Base-by-base conservation (phyloP, 2,888 invertebrate species). In the Blera fallax region DNA sequence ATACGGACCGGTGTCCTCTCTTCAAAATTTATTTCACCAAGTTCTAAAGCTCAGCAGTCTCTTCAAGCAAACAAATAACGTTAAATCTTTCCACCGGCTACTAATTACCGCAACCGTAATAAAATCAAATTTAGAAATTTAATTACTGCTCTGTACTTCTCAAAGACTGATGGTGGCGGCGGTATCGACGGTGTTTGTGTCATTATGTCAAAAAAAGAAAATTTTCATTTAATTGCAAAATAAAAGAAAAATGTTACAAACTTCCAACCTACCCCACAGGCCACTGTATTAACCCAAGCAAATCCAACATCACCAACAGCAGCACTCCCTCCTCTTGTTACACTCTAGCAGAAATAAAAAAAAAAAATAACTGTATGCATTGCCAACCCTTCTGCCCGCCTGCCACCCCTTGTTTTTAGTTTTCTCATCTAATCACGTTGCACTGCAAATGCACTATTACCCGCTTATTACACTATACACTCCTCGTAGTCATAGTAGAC, bases 391-490 rank as follows among this genome's bases (percentile, higher is more conserved):
- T 43, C 6, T 24, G 37, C 37, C 43, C 48, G 14, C 48, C 8
- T 11, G 3, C 69, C 16, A 1, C 58, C 54, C 54, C 18, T 27
- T 32, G 32, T 1, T 27, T 32, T 32, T 1, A 21, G 14, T 72
- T 62, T 69, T 50, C 32, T 34, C 65, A 69, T 69, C 79, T 80
- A 80, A 84, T 74, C 79, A 84, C 79, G 45, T 84, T 84, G 84
- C 84, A 79, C 74, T 79, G 50, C 62, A 70, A 74, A 74, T 84
- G 79, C 74, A 84, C 74, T 74, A 77, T 79, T 83, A 73, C 79
- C 40, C 56, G 69, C 79, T 70, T 54, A 73, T 69, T 60, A 62
- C 74, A 58, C 69, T 64, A n/a, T n/a, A 27, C 24, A 65, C 60
- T n/a, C 58, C 14, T 43, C 67, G 65, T 72, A 40, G 29, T 43